Evolutionary conservation across 2,797 vertebrate genomes (phyloP).

Genomic region (Podargus strigoides): DNA sequence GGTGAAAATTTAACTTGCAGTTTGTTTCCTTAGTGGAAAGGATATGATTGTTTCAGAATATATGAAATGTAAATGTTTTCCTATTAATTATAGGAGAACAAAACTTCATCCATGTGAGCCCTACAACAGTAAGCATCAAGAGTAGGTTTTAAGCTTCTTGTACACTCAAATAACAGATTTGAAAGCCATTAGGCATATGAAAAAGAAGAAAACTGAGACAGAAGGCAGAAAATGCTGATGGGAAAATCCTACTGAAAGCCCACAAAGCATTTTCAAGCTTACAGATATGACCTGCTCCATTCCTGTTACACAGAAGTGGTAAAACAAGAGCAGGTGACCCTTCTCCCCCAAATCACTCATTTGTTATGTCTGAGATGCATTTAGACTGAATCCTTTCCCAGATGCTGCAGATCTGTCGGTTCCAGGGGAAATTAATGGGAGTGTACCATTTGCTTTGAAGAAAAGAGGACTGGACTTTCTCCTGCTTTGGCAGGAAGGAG

Average conservation of each 20-base stretch:
- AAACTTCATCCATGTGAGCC: background rate
- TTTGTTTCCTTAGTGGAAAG: background rate
- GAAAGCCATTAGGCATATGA: slow-evolving; percentile 31
- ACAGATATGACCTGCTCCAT: background rate
- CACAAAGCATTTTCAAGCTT: slow-evolving; percentile 10
- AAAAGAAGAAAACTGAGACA: slow-evolving; percentile 9
- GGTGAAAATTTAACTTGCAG: background rate
- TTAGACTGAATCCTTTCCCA: slow-evolving; percentile 35
- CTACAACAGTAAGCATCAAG: background rate
- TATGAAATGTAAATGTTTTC: background rate
- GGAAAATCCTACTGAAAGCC: slow-evolving; percentile 13
- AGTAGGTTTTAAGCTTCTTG: background rate
- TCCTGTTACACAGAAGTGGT: slow-evolving; percentile 15
- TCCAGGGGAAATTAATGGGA: slow-evolving; percentile 51
- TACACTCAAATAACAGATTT: background rate
- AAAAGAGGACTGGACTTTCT: slow-evolving; percentile 31
- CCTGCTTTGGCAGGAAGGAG: slow-evolving; percentile 44
- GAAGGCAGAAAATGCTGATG: slow-evolving; percentile 2
- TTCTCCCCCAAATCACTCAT: background rate
- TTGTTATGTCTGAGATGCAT: background rate
- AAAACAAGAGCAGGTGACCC: slow-evolving; percentile 16
- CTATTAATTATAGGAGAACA: background rate
- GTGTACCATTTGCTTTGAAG: slow-evolving; percentile 41
- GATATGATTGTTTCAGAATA: background rate
- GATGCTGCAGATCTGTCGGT: background rate